Conservation (phyloP, 2,113 vertebrate genomes). For the Pelusios castaneus region DNA sequence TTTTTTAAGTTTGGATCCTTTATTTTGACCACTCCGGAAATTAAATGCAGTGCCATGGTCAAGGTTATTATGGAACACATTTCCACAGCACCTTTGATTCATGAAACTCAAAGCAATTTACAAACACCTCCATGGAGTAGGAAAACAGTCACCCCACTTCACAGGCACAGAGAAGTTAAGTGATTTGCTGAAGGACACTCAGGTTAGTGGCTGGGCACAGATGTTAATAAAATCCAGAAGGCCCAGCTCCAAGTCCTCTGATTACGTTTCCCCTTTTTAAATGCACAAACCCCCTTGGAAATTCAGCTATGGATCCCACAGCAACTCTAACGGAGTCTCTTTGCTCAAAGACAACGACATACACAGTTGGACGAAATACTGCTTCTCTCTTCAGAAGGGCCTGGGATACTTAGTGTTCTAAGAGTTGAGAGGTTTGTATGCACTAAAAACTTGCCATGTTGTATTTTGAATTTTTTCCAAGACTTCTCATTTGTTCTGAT, state of each 20-base stretch:
- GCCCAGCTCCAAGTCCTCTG: background rate
- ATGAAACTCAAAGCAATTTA: background rate
- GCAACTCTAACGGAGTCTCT: background rate
- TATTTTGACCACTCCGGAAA: background rate
- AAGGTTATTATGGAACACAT: background rate
- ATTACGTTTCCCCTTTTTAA: background rate
- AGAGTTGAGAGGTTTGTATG: background rate
- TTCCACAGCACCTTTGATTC: background rate
- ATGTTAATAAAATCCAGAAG: background rate
- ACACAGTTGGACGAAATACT: background rate
- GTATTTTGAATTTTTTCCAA: rapidly evolving
- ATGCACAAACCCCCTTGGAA: background rate
- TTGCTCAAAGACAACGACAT: background rate
- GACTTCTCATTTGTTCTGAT: background rate
- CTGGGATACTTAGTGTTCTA: background rate
- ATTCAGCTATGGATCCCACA: background rate
- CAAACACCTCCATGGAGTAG: background rate
- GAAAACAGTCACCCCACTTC: background rate
- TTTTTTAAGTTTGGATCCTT: background rate
- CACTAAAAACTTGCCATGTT: background rate
- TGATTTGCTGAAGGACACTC: background rate
- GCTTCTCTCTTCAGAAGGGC: background rate
- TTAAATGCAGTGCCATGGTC: background rate
- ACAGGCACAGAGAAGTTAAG: background rate
- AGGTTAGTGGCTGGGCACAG: background rate